phyloP scores from a whole-genome alignment of 2,113 vertebrate species.

The Corapipo altera region DNA sequence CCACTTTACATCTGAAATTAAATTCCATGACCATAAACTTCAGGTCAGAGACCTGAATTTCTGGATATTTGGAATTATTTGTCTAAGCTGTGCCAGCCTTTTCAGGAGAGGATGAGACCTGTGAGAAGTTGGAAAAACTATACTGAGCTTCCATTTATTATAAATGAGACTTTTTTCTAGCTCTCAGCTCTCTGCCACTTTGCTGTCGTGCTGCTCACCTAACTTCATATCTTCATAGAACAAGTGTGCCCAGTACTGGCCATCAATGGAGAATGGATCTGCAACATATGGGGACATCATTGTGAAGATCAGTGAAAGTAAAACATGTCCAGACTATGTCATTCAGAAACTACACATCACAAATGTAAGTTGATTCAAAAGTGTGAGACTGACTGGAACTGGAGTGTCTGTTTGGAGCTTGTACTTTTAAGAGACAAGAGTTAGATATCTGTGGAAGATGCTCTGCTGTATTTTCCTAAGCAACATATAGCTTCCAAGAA shows the following conservation, averaged over 20 bases:
- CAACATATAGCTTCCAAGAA: neutral
- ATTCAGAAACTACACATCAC: conserved; percentile 85
- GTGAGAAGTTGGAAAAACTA: neutral
- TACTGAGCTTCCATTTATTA: neutral
- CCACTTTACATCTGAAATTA: neutral
- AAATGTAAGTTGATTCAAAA: conserved; percentile 77
- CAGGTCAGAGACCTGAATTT: neutral
- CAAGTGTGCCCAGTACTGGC: conserved; percentile 98
- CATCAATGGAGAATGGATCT: conserved; percentile 73
- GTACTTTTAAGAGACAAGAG: neutral
- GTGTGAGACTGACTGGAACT: neutral
- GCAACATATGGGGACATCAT: conserved; percentile 84
- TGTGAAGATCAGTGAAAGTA: conserved; percentile 82
- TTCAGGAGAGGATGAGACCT: neutral
- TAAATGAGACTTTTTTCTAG: neutral
- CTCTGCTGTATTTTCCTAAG: neutral
- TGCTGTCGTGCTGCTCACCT: neutral
- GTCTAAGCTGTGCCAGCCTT: neutral
- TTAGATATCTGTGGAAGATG: neutral
- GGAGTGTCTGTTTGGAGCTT: neutral
- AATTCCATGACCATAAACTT: neutral
- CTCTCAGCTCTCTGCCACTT: neutral
- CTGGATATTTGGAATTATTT: neutral
- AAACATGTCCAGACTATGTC: conserved; percentile 87
- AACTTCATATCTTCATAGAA: conserved; percentile 68